Evolutionary conservation across 2,888 invertebrate genomes (phyloP), one percentile per base, ranked within the genome.

Genomic region (Osmoderma eremita): DNA sequence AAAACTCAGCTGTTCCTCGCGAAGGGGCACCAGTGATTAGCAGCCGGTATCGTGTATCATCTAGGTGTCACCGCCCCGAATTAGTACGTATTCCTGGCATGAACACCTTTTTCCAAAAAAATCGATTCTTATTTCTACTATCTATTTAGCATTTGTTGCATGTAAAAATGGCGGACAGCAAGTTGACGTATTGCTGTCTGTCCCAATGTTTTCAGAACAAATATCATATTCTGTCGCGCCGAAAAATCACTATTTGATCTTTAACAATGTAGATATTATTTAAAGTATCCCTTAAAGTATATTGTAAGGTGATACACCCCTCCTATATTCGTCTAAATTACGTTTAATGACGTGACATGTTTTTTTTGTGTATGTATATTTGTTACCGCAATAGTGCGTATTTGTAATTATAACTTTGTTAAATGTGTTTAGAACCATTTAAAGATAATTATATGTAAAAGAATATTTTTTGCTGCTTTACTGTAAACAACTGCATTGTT

Each of bases 111-210:
- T 67, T 36, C 50, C 24, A 54, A 69, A 70, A 69, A 62, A 71
- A 72, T 72, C 72, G 70, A 71, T 72, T 69, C 68, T 70, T 70
- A 18, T 42, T 62, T 56, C 30, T 64, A 63, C 63, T 65, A 68
- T 49, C 63, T 69, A 69, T 70, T 71, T 68, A 66, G 65, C 71
- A 70, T 70, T 68, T 65, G 70, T 68, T 67, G 65, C 67, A 69
- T 68, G 67, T 67, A 69, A 72, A 73, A 73, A 73, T 73, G 73
- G 73, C 73, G 63, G 72, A 71, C 71, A 45, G 53, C 48, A 56
- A 63, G 70, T 69, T 73, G 73, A 73, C 72, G 73, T 73, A 69
- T 68, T 51, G 39, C 20, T 51, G 30, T 39, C 56, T 22, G 38
- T 51, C 38, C 63, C 50, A 64, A 69, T 72, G 72, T 73, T 73